Percentiles rank a stretch among this genome's conserved stretches.
phyloP scores from a whole-genome alignment of 1,140 invertebrate genomes.

The Helicoverpa zea region DNA sequence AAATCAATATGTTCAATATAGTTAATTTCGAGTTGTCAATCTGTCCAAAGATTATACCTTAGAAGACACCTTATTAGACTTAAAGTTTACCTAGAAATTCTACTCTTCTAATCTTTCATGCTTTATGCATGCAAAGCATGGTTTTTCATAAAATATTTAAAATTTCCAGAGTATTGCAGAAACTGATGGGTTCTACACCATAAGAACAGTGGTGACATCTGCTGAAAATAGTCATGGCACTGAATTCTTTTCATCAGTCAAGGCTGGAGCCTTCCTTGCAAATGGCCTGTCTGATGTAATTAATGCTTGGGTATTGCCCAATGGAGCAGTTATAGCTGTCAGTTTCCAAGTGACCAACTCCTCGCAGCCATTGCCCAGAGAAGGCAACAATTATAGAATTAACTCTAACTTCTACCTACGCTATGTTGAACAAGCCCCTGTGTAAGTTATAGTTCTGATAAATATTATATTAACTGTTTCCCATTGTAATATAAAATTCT shows the following conservation, averaged over 20 bases:
- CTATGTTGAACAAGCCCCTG: slow-evolving; percentile 91
- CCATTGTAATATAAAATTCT: too few species aligned
- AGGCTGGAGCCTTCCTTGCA: slow-evolving; percentile 89
- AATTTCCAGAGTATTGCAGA: slow-evolving; percentile 89
- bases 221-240: slow-evolving; percentile 88
- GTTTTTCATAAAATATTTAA: slow-evolving; percentile 5
- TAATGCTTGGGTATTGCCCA: slow-evolving; percentile 91
- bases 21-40: too few species aligned
- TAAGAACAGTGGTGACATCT: slow-evolving; percentile 90
- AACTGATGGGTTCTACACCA: slow-evolving; percentile 91
- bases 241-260: slow-evolving; percentile 92
- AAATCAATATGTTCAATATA: too few species aligned
- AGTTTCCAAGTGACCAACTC: slow-evolving; percentile 85
- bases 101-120: background rate
- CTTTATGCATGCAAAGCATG: background rate
- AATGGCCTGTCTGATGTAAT: slow-evolving; percentile 90
- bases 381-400: slow-evolving; percentile 86
- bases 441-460: slow-evolving; percentile 86
- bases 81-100: background rate
- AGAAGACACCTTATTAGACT: too few species aligned
- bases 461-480: too few species aligned
- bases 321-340: slow-evolving; percentile 91
- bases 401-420: slow-evolving; percentile 91
- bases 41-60: too few species aligned
- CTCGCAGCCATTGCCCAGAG: slow-evolving; percentile 78